Evolutionary conservation across 1,140 invertebrate species (phyloP).

Genomic region (Drosophila lacertosa): DNA sequence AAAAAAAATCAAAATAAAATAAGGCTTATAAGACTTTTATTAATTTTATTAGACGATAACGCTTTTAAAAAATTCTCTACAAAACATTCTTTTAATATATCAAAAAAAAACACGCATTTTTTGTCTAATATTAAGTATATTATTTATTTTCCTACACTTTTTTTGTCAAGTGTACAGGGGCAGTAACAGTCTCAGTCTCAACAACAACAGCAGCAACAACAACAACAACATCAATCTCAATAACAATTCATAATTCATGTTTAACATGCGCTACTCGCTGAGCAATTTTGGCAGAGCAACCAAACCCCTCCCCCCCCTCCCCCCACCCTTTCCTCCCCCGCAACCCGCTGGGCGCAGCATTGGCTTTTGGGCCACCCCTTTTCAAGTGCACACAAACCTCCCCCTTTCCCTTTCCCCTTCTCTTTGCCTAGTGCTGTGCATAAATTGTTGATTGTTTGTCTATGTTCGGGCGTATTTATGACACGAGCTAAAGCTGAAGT

Average conservation of each 20-base stretch:
- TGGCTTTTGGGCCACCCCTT: conserved; percentile 9
- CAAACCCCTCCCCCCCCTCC: conserved; percentile 2
- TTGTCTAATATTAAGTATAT: no score
- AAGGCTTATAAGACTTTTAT: no score
- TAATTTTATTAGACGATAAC: no score
- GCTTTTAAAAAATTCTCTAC: no score
- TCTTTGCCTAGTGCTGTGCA: conserved; percentile 50
- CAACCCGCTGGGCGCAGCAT: not conserved
- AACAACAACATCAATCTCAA: conserved; percentile 80
- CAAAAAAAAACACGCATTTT: no score
- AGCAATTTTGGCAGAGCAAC: conserved; percentile 68
- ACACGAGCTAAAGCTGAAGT: conserved; percentile 62
- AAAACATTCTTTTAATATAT: no score
- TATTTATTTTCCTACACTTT: not conserved
- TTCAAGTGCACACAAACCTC: conserved; percentile 19
- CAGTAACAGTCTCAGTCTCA: not conserved
- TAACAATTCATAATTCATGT: conserved; percentile 84
- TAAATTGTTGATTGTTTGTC: conserved; percentile 82
- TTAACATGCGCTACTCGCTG: conserved; percentile 74
- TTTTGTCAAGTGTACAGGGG: conserved; percentile 17
- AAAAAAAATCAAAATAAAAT: no score
- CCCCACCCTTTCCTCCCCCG: conserved; percentile 15
- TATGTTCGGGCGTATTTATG: conserved; percentile 73
- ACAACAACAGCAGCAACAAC: conserved; percentile 18
- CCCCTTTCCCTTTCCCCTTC: conserved; percentile 7